Evolutionary conservation across 1,140 invertebrate genomes (phyloP), one percentile per base, ranked within the genome.

Genomic region (Pemphigus obesinymphae): DNA sequence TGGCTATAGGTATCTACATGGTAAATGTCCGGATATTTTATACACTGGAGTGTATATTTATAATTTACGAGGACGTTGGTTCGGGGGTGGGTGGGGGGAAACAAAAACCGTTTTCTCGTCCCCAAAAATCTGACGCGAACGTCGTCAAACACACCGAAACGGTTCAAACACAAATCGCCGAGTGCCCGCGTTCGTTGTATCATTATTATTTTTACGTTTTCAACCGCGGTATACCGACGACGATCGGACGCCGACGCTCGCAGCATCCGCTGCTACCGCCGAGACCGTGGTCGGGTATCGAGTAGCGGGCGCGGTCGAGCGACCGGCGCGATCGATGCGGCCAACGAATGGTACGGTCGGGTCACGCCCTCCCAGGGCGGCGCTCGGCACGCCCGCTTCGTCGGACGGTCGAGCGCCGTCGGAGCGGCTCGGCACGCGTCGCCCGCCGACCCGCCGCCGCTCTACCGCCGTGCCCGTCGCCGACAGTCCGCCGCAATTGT

Each of bases 261-360:
- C n/a, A n/a, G n/a, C n/a, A n/a, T n/a, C n/a, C 29, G 10, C 29
- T 34, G 31, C 23, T 0, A 1, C 31, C n/a, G 53, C 13, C 31
- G 17, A 53, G 31, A 6, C 63, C 63, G 31, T 23, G 53, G 53
- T 31, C 55, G 34, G 26, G 43, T 23, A 40, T 23, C 37, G 34
- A 80, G 75, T 1, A 61, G 53, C 75, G n/a, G 75, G 75, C 75
- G 50, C 34, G 50, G 75, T 43, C 75, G 23, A 20, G 15, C 75
- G 75, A 80, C 37, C 34, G 34, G 53, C 31, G 53, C 75, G 75
- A 80, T 80, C 75, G 75, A 80, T 80, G 75, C 53, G 55, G 55
- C 55, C 53, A 3, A 61, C 75, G 75, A 80, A 80, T 80, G 55
- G 23, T 11, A 29, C 1, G 55, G 13, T 15, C 23, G 3, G 53